Evolutionary conservation across 2,113 vertebrate genomes (phyloP).

Genomic region (Cyanoliseus patagonus): DNA sequence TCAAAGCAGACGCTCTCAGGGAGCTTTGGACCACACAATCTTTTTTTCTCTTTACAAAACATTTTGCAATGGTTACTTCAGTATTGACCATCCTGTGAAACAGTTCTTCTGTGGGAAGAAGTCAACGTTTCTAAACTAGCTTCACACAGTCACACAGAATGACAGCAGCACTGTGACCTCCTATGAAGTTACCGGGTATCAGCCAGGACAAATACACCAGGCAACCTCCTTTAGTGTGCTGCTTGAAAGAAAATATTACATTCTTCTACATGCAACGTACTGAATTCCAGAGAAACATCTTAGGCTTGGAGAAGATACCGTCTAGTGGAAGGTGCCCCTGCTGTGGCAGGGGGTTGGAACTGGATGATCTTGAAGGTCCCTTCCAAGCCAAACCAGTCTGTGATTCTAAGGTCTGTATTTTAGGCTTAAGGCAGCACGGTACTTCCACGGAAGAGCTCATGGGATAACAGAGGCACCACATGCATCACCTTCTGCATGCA

Average conservation of each 20-base stretch:
- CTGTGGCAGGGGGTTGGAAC: neutral
- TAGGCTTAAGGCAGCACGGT: neutral
- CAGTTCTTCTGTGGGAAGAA: neutral
- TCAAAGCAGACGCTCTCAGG: neutral
- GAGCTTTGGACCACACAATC: neutral
- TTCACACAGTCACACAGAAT: neutral
- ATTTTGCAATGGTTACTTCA: neutral
- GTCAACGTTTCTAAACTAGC: fast-evolving
- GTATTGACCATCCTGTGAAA: neutral
- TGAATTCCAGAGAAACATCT: neutral
- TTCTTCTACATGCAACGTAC: fast-evolving
- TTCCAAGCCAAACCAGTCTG: neutral
- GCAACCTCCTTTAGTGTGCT: neutral
- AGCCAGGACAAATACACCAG: neutral
- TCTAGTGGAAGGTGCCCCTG: neutral
- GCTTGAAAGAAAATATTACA: fast-evolving
- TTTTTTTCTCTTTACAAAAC: neutral
- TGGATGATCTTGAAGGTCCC: neutral
- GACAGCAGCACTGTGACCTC: neutral
- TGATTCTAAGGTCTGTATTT: neutral
- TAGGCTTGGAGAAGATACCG: neutral
- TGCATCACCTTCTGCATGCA: neutral
- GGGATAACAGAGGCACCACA: neutral
- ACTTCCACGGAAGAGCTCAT: too few relatives aligned
- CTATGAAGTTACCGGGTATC: neutral